Evolutionary conservation across 2,888 invertebrate genomes (phyloP).

Genomic region (Alentia gelatinosa): DNA sequence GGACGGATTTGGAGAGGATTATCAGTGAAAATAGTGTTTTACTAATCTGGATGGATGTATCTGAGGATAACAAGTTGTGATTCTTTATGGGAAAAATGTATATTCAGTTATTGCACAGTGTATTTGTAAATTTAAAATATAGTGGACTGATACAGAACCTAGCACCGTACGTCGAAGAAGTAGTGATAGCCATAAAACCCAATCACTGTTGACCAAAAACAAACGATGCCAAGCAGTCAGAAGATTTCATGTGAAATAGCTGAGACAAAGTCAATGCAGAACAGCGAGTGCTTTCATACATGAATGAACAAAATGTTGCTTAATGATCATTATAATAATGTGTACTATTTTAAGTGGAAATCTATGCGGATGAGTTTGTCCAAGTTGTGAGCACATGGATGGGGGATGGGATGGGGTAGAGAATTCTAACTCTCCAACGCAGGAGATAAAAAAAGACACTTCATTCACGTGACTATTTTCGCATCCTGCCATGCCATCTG

Average conservation of each 20-base stretch:
- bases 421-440: not conserved
- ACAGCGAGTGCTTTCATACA: not conserved
- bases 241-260: not conserved
- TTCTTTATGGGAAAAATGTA: not conserved
- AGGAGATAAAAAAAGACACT: too few relatives aligned
- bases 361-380: too few relatives aligned
- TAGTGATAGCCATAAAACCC: not conserved
- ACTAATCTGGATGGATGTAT: not conserved
- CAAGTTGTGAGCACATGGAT: not conserved
- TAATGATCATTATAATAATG: not conserved
- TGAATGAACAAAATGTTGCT: not conserved
- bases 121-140: not conserved
- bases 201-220: conserved; percentile 45
- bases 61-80: not conserved
- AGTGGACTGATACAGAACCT: not conserved
- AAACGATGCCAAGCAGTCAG: not conserved
- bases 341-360: too few relatives aligned
- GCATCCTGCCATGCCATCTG: not conserved
- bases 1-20: too few relatives aligned
- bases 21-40: not conserved
- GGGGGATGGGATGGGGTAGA: not conserved
- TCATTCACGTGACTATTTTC: not conserved
- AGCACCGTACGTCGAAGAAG: not conserved
- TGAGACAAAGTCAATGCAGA: not conserved
- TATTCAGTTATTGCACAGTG: not conserved